phyloP scores from a whole-genome alignment of 2,113 vertebrate species.

The Mustela lutreola region DNA sequence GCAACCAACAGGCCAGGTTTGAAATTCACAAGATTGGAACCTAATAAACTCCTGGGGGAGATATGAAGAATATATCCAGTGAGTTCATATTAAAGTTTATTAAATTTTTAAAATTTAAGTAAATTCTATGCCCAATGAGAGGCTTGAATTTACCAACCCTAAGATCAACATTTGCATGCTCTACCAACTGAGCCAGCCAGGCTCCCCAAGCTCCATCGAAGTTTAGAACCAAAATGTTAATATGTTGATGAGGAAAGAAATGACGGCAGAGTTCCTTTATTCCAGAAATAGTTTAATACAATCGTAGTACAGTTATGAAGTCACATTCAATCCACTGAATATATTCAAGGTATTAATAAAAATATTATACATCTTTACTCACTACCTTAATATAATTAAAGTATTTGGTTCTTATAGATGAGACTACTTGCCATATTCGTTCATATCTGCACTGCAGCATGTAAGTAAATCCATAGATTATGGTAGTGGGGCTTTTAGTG shows the following conservation, averaged over 20 bases:
- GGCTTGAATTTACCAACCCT: background rate
- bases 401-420: slow-evolving; percentile 85
- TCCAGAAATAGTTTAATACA: slow-evolving; percentile 85
- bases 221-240: slow-evolving; percentile 33
- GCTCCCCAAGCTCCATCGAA: background rate
- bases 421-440: slow-evolving; percentile 57
- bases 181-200: background rate
- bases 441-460: slow-evolving; percentile 69
- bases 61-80: slow-evolving; percentile 40
- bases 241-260: slow-evolving; percentile 33
- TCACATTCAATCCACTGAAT: slow-evolving; percentile 78
- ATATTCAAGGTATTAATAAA: slow-evolving; percentile 82
- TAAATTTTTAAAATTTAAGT: background rate
- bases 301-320: slow-evolving; percentile 80
- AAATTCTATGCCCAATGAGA: background rate
- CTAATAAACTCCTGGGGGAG: slow-evolving; percentile 11
- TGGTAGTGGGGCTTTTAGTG: slow-evolving; percentile 42
- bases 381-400: slow-evolving; percentile 77
- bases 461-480: slow-evolving; percentile 59
- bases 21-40: slow-evolving; percentile 31
- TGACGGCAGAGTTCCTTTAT: slow-evolving; percentile 69
- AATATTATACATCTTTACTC: slow-evolving; percentile 82
- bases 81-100: slow-evolving; percentile 30
- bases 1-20: background rate
- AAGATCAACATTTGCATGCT: background rate